phyloP scores from a whole-genome alignment of 1,140 invertebrate genomes.

The Micrasema longulum region DNA sequence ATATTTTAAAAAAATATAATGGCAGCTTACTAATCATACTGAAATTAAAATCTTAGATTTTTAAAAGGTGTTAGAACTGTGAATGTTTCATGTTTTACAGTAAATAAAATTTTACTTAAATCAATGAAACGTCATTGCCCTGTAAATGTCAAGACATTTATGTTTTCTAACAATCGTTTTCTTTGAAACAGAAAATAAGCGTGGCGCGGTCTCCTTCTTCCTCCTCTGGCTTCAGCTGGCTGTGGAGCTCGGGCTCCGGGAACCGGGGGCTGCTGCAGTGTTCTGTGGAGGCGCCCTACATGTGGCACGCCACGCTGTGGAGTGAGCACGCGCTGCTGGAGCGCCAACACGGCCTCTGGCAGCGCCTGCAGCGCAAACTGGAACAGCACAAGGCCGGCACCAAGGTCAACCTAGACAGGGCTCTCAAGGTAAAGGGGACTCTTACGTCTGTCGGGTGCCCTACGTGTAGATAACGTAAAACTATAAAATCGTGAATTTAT shows the following conservation, averaged over 20 bases:
- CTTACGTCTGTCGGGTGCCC: not conserved
- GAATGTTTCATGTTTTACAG: too few relatives aligned
- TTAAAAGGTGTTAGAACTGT: too few relatives aligned
- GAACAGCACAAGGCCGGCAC: constrained; percentile 34
- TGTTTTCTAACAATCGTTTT: too few relatives aligned
- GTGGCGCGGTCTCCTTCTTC: constrained; percentile 42
- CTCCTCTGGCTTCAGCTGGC: constrained; percentile 44
- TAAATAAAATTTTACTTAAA: too few relatives aligned
- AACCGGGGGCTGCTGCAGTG: constrained; percentile 48
- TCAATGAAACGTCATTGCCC: too few relatives aligned
- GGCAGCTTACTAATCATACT: too few relatives aligned
- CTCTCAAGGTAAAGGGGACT: constrained; percentile 43
- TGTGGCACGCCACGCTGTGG: constrained; percentile 51
- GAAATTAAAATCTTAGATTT: too few relatives aligned
- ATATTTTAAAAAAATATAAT: too few relatives aligned
- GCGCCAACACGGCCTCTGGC: constrained; percentile 44
- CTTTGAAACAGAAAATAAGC: constrained; percentile 30
- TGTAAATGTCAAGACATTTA: too few relatives aligned
- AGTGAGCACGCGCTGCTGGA: constrained; percentile 45
- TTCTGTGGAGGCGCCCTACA: constrained; percentile 47
- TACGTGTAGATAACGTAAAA: too few relatives aligned
- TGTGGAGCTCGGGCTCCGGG: constrained; percentile 43
- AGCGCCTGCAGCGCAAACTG: constrained; percentile 41
- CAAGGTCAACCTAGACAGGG: constrained; percentile 52
- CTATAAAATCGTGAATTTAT: too few relatives aligned